These are phyloP conservation scores for Numenius phaeopus DNA, from an alignment of 2,797 vertebrate genomes.

Conservation along the genomic window DNA sequence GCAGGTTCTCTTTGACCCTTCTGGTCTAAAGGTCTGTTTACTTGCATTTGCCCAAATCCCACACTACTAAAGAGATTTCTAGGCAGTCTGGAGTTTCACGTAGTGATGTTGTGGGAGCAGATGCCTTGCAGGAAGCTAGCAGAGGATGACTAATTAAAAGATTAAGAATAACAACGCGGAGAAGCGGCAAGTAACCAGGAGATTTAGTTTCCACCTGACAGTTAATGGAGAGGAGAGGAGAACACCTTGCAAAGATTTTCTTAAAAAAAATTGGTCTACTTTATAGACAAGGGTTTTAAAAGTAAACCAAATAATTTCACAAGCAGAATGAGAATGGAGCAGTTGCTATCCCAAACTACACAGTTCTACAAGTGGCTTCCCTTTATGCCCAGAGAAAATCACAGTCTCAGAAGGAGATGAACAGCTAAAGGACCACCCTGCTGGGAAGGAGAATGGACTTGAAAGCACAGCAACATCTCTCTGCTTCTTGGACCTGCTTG, in stretches of 20 bases:
- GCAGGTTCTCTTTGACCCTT: neutral
- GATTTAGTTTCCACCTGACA: neutral
- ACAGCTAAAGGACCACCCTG: neutral
- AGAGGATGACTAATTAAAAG: neutral
- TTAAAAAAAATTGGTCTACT: neutral
- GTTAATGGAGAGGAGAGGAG: neutral
- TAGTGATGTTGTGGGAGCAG: neutral
- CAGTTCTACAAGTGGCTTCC: neutral
- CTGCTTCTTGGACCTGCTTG: neutral
- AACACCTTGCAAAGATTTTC: neutral
- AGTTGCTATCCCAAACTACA: neutral
- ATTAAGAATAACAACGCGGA: neutral
- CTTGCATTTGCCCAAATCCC: neutral
- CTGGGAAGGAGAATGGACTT: neutral
- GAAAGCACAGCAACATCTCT: neutral
- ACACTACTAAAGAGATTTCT: neutral
- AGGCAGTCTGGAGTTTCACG: neutral
- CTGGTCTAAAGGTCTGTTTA: neutral
- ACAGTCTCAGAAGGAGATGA: neutral
- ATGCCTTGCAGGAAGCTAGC: neutral
- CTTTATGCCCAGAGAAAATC: neutral
- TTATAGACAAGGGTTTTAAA: neutral
- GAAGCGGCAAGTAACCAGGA: neutral
- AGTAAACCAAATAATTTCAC: neutral
- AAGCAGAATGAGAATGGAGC: neutral